Base-by-base conservation (phyloP, 2,888 invertebrate species). In the Meiosimyza platycephala region DNA sequence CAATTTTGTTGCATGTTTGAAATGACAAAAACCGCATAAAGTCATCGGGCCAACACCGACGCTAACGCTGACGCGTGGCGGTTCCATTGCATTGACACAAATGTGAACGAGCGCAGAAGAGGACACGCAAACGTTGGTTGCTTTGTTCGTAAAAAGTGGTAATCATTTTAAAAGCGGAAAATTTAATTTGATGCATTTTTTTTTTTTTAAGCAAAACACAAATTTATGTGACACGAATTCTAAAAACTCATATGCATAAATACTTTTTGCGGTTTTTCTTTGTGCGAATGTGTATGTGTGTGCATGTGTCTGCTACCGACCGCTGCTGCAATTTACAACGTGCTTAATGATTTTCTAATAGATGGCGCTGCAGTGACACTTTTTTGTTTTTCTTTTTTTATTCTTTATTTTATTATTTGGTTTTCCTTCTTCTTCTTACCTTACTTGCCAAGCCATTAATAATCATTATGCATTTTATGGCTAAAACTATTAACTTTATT, bases 401-500 rank as follows among this genome's bases (percentile, higher is more conserved):
- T n/a, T n/a, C 7, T 15, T 22, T 4, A 28, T 28, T 28, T 28
- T 28, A 28, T 28, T 28, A 28, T 28, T 57, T 12, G 18, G 13
- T 16, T 57, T 18, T 57, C 13, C 16, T 7, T 57, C 1, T 7
- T 57, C 1, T 57, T 1, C 57, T 18, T 18, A 5, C 6, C 57
- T 28, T 11, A 22, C 22, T 13, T 12, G 28, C 57, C 57, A 57
- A 18, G 11, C 57, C 13, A 57, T 57, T 57, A 57, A 57, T 57
- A 57, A 57, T 18, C 13, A 57, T 57, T 57, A 9, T 40, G 40
- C 9, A 28, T 57, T 28, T 57, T 28, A 28, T 28, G 57, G 28
- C 57, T 18, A 57, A 13, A 18, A 28, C 18, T 57, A 57, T 57
- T 57, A 57, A 22, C 57, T 28, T 28, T 57, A 57, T 57, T 57